Conservation (phyloP, 2,113 vertebrate species). For the cattle (Bos taurus) region DNA sequence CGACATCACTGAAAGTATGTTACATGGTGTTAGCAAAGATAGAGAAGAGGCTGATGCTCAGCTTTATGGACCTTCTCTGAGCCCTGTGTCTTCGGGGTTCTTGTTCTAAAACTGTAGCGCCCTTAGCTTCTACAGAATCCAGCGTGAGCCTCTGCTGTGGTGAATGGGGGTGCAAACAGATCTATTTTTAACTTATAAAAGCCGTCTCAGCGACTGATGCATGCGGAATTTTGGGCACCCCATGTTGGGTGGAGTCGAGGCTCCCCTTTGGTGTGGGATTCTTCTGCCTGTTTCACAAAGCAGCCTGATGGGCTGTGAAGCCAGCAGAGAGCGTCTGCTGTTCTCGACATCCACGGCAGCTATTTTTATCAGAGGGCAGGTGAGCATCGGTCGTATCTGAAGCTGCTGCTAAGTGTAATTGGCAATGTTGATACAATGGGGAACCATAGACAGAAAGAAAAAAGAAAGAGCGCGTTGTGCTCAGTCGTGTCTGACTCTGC, state of each 20-base stretch:
- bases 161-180: not conserved
- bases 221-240: not conserved
- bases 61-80: not conserved
- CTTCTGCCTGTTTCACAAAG: not conserved
- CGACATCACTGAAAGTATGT: not conserved
- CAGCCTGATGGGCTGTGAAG: conserved; percentile 1
- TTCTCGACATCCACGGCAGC: not conserved
- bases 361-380: conserved; percentile 49
- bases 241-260: not conserved
- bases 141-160: not conserved
- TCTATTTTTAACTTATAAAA: conserved; percentile 40
- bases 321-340: not conserved
- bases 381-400: not conserved
- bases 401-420: not conserved
- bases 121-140: not conserved
- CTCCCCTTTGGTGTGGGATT: not conserved
- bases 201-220: not conserved
- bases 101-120: not conserved
- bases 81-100: not conserved
- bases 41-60: not conserved
- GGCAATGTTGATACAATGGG: not conserved
- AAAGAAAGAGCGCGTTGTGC: not conserved
- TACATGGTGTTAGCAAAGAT: not conserved
- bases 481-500: not conserved
- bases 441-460: not conserved